phyloP scores from a whole-genome alignment of 2,888 invertebrate genomes.

The Oligia strigilis region DNA sequence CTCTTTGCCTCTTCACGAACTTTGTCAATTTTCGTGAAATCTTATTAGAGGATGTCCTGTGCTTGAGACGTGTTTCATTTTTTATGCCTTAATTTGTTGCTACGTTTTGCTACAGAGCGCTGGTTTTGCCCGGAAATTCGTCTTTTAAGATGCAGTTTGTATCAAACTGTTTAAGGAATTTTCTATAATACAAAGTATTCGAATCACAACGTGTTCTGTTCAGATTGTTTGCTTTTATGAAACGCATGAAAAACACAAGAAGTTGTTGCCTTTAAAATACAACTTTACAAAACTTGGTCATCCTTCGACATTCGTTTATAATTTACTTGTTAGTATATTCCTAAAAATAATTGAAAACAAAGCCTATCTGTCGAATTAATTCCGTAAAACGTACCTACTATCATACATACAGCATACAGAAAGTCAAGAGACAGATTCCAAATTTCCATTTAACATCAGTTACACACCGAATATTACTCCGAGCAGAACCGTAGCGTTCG shows the following conservation, averaged over 20 bases:
- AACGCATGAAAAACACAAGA: background rate
- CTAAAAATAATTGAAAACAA: background rate
- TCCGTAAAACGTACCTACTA: background rate
- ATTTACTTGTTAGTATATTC: background rate
- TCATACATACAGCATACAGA: background rate
- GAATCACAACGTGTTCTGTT: background rate
- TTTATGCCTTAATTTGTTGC: slow-evolving; percentile 72
- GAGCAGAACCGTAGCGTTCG: slow-evolving; percentile 59
- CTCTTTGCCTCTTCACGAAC: slow-evolving; percentile 89
- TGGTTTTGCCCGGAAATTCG: slow-evolving; percentile 25
- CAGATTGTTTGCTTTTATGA: background rate
- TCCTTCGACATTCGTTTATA: background rate
- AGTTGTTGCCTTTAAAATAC: background rate
- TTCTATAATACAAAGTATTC: background rate
- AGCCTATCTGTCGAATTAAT: background rate
- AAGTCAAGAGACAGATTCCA: slow-evolving; percentile 11
- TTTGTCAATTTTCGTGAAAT: slow-evolving; percentile 90
- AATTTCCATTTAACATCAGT: slow-evolving; percentile 46
- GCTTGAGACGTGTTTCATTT: slow-evolving; percentile 80
- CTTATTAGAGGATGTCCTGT: slow-evolving; percentile 87
- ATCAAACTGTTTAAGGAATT: slow-evolving; percentile 6
- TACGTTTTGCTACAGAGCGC: slow-evolving; percentile 49
- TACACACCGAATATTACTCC: slow-evolving; percentile 51
- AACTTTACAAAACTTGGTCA: background rate
- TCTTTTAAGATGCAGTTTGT: slow-evolving; percentile 13